Conservation (phyloP, 2,797 vertebrate species). For the Typhlichthys subterraneus region DNA sequence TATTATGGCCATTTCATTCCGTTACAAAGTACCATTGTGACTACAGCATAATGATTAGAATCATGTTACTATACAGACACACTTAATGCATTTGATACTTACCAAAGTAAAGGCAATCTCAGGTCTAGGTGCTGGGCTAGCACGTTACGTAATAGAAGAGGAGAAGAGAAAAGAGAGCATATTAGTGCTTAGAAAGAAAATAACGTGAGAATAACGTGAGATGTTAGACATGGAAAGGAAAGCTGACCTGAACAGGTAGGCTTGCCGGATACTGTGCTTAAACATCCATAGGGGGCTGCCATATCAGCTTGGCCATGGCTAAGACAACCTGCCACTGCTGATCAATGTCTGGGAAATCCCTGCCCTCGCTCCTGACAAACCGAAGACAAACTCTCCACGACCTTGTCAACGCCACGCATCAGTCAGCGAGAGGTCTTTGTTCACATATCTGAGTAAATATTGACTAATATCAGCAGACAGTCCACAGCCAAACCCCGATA, state of each 20-base stretch:
- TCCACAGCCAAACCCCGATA: conserved; percentile 52
- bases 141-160: background rate
- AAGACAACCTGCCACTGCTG: conserved; percentile 54
- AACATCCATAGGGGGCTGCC: conserved; percentile 47
- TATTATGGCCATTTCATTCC: background rate
- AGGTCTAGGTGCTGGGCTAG: conserved; percentile 2
- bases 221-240: conserved; percentile 6
- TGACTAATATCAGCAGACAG: conserved; percentile 68
- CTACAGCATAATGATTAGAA: background rate
- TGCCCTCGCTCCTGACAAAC: conserved; percentile 48
- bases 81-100: conserved; percentile 5
- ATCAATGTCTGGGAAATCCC: conserved; percentile 27
- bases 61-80: background rate
- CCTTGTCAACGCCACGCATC: conserved; percentile 50
- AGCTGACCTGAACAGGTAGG: conserved; percentile 28
- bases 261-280: conserved; percentile 32
- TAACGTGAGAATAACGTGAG: background rate
- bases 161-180: background rate
- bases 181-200: background rate
- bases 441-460: conserved; percentile 53
- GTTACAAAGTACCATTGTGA: background rate
- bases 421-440: conserved; percentile 39
- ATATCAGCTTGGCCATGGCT: conserved; percentile 31
- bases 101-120: conserved; percentile 20
- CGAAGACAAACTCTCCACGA: conserved; percentile 48